These are phyloP conservation scores for Cosmia pyralina DNA, from an alignment of 2,888 invertebrate species.

Conservation along the genomic window DNA sequence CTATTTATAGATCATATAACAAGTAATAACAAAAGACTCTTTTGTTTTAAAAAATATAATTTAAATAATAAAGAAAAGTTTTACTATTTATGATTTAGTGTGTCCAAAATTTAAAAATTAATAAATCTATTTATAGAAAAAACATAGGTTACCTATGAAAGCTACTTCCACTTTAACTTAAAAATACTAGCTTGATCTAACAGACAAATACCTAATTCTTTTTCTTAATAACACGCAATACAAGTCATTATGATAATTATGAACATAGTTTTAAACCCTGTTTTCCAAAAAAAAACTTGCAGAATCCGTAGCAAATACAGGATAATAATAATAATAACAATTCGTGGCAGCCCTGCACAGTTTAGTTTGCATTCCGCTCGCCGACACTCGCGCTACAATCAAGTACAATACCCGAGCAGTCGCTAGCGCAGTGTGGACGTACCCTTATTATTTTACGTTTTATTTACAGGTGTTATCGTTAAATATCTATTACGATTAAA, in stretches of 20 bases:
- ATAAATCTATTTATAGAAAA: neutral
- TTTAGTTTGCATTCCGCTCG: slow-evolving; percentile 89
- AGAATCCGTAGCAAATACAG: slow-evolving; percentile 28
- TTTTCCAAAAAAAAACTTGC: neutral
- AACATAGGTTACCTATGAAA: too few species aligned
- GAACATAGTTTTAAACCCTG: neutral
- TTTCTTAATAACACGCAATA: neutral
- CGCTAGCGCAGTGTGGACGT: slow-evolving; percentile 68
- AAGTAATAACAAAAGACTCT: too few species aligned
- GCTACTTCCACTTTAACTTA: neutral
- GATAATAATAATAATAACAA: slow-evolving; percentile 73
- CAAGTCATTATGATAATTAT: neutral
- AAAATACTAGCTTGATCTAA: too few species aligned
- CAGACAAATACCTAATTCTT: neutral
- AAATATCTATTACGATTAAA: neutral
- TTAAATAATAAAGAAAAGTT: neutral
- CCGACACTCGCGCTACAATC: slow-evolving; percentile 86
- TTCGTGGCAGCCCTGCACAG: slow-evolving; percentile 77
- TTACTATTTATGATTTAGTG: neutral
- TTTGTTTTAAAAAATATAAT: neutral
- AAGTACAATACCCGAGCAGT: slow-evolving; percentile 82
- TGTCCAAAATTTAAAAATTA: neutral
- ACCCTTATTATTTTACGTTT: slow-evolving; percentile 21
- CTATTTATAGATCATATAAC: too few species aligned
- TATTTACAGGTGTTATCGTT: neutral